Base-by-base conservation (phyloP, 2,797 vertebrate species). In the Clamator glandarius region DNA sequence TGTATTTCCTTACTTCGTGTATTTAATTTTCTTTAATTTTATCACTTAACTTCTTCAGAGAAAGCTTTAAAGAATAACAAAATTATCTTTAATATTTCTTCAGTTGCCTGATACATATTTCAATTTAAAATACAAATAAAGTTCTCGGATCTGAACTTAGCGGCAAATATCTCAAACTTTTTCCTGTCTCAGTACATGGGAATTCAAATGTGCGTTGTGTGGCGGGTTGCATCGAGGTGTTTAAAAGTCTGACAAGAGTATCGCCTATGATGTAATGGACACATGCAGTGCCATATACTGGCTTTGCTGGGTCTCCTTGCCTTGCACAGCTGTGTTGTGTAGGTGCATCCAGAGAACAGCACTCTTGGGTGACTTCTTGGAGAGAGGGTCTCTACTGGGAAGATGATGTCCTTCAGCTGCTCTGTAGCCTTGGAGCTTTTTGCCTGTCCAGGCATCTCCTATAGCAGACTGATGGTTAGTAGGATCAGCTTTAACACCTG, bases 211-310 rank as follows among this genome's bases (percentile, higher is more conserved):
- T 46, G 61, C 44, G 16, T 33, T 0, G 0, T 20, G 23, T 1
- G 1, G 5, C 63, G 6, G n/a, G 36, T 82, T 25, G 9, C 0
- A 0, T 8, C 46, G 31, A 24, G 9, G 9, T 50, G 15, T 31
- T 25, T 58, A 28, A 24, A 29, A 26, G 1, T 24, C 15, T 42
- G 46, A 2, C 31, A 20, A 26, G 14, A 41, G 1, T 28, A 1
- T 51, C 4, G 0, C 35, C 13, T 19, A 0, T 2, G 1, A 0
- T 0, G 21, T 21, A 3, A n/a, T 20, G 41, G 31, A 19, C 3
- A 2, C 16, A 39, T 21, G 6, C 36, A 9, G 31, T 24, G 41
- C 29, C 12, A 6, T 36, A 0, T 3, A 9, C 29, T 12, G 41
- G 14, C 3, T n/a, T 42, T 46, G 36, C 29, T 61, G 50, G 25